A percentile compares a stretch with the other conserved stretches of the same genome.
phyloP scores from a whole-genome alignment of 2,797 vertebrate genomes.

The Dromococcyx pavoninus region DNA sequence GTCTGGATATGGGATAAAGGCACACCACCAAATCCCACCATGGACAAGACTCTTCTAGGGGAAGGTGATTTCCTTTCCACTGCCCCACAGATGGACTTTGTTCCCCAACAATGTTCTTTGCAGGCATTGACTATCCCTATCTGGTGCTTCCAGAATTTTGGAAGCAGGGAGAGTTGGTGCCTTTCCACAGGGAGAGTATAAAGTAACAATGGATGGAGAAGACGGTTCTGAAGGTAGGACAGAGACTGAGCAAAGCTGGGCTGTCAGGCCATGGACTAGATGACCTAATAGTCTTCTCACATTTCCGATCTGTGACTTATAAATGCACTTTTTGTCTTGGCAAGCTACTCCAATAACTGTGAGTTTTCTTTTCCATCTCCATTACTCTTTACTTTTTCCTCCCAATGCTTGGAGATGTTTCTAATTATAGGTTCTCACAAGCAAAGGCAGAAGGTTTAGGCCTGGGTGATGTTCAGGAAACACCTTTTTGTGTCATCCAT shows the following conservation, averaged over 20 bases:
- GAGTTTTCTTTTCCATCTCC: constrained; percentile 54
- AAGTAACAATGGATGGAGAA: not conserved
- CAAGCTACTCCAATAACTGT: not conserved
- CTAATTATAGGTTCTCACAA: constrained; percentile 37
- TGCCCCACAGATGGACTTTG: not conserved
- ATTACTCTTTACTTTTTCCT: constrained; percentile 26
- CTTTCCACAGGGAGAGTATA: not conserved
- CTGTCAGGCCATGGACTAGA: not conserved
- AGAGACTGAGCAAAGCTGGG: not conserved
- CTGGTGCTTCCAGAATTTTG: not conserved
- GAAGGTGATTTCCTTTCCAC: not conserved
- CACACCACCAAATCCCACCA: not conserved
- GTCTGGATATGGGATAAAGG: not conserved
- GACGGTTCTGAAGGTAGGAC: not conserved
- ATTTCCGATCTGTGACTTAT: constrained; percentile 33
- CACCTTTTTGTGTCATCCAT: not conserved
- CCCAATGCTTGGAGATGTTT: not conserved
- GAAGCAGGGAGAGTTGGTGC: not conserved
- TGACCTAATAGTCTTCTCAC: not conserved
- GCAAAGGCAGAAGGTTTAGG: constrained; percentile 12
- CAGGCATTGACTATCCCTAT: not conserved
- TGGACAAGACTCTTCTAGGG: not conserved
- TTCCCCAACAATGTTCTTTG: not conserved
- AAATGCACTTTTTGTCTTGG: not conserved
- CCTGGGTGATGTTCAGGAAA: constrained; percentile 38